A percentile compares a stretch with the other conserved stretches of the same genome.
Evolutionary conservation across 2,888 invertebrate genomes (phyloP).

Genomic region (Patella caerulea): DNA sequence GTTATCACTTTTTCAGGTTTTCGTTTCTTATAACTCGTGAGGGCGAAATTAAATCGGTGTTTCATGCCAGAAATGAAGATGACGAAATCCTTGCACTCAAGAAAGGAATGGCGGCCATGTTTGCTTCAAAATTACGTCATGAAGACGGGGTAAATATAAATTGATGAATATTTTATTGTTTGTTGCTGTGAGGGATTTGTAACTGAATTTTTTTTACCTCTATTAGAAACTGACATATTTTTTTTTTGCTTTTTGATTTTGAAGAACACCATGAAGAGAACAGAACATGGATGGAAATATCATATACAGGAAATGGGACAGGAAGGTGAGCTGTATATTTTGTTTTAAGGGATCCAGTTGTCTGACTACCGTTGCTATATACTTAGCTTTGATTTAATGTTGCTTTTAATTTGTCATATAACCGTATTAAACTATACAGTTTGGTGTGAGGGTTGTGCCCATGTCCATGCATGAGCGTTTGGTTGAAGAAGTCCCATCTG

Average conservation of each 20-base stretch:
- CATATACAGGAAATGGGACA: constrained; percentile 40
- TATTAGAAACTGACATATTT: background rate
- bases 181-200: too few relatives aligned
- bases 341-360: too few relatives aligned
- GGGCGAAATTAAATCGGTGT: constrained; percentile 36
- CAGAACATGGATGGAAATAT: constrained; percentile 35
- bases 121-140: constrained; percentile 41
- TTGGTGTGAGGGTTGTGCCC: too few relatives aligned
- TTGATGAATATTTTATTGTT: too few relatives aligned
- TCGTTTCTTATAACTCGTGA: constrained; percentile 42
- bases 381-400: too few relatives aligned
- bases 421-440: too few relatives aligned
- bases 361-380: too few relatives aligned
- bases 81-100: constrained; percentile 43
- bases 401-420: too few relatives aligned
- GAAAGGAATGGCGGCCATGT: constrained; percentile 47
- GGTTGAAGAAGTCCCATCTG: too few relatives aligned
- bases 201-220: too few relatives aligned
- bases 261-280: background rate
- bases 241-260: background rate
- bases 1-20: constrained; percentile 33
- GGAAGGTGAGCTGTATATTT: constrained; percentile 36
- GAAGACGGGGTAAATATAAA: constrained; percentile 34
- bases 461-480: too few relatives aligned
- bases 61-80: constrained; percentile 37